phyloP scores from a whole-genome alignment of 2,113 vertebrate genomes.

The Pterocles burchelli region DNA sequence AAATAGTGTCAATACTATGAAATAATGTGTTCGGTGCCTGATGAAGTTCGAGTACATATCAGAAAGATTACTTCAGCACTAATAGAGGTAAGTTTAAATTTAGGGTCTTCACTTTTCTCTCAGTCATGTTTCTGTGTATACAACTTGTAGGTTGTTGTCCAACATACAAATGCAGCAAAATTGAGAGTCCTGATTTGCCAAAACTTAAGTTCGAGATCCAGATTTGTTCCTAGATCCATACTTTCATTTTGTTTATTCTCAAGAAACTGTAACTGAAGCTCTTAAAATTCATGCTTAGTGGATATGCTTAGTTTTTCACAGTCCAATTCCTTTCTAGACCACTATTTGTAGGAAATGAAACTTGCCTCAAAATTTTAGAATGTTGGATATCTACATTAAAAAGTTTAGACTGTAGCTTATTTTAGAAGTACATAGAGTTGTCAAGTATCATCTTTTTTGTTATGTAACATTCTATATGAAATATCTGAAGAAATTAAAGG shows the following conservation, averaged over 20 bases:
- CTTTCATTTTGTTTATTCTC: not conserved
- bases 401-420: not conserved
- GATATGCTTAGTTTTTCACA: not conserved
- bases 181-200: not conserved
- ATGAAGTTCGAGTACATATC: not conserved
- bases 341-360: not conserved
- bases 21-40: not conserved
- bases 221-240: not conserved
- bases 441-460: not conserved
- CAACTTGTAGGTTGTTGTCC: not conserved
- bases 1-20: not conserved
- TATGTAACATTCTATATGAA: not conserved
- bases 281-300: not conserved
- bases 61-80: not conserved
- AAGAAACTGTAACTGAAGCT: not conserved
- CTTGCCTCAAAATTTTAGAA: not conserved
- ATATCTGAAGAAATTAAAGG: not conserved
- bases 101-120: not conserved
- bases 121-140: not conserved
- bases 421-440: not conserved
- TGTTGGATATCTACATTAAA: not conserved
- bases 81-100: not conserved
- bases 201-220: not conserved
- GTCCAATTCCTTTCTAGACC: not conserved
- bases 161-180: not conserved